Percentiles rank a stretch among this genome's conserved stretches.
Conservation (phyloP, 2,113 vertebrate genomes). For the Rhodinocichla rosea region DNA sequence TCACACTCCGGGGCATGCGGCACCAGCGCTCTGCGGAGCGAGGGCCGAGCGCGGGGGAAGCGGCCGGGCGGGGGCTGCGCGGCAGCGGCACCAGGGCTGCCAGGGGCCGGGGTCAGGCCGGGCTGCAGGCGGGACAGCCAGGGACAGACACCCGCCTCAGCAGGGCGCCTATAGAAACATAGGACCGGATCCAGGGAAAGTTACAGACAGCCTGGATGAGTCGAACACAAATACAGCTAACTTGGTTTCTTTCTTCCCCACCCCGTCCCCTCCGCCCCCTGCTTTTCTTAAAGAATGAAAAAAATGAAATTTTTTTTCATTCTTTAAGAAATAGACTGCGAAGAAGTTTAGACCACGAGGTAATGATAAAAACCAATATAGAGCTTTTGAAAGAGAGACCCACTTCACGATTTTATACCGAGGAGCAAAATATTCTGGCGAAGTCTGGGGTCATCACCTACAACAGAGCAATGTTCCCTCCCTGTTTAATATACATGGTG, state of each 20-base stretch:
- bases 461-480: conserved; percentile 35
- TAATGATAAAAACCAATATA: conserved; percentile 70
- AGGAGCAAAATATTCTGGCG: conserved; percentile 12
- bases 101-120: not conserved
- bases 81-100: not conserved
- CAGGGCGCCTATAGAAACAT: not conserved
- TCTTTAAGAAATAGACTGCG: not conserved
- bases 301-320: not conserved
- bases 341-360: not conserved
- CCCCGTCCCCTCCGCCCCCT: rapidly evolving
- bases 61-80: not conserved
- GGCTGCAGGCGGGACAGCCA: not conserved
- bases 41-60: not conserved
- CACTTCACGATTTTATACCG: conserved; percentile 27
- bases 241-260: not conserved
- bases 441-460: conserved; percentile 57
- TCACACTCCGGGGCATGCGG: not conserved
- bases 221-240: not conserved
- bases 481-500: conserved; percentile 81
- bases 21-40: not conserved
- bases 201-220: not conserved
- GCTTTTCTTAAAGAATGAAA: too few species aligned
- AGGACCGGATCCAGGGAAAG: not conserved
- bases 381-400: conserved; percentile 21
- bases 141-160: not conserved